Base-by-base conservation (phyloP, 1,140 invertebrate genomes). In the Hycleus cichorii region DNA sequence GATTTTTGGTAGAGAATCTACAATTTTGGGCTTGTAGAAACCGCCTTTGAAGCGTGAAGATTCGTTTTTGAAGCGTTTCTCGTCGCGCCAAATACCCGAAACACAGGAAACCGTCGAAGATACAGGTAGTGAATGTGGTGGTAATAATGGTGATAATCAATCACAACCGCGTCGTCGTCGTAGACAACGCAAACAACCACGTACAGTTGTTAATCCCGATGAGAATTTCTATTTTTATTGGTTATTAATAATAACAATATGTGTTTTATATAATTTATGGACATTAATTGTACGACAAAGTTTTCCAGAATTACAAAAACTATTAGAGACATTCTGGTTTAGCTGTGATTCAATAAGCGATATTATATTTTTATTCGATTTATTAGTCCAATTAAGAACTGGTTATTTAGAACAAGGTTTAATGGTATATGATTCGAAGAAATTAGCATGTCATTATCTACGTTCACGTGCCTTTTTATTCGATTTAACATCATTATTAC, bases 161-260 rank as follows among this genome's bases (percentile, higher is more conserved):
- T 78, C 78, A 40, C 79, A 78, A 26, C 74, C 82, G 32, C 77
- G 83, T 27, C 77, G 88, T 56, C 71, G 83, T 59, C 77, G 87
- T 11, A 80, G 86, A 54, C 80, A 82, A 57, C 75, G 78, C 7
- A 80, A 86, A 63, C 84, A 85, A 47, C 86, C 88, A n/a, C 77
- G 83, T 25, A 86, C 85, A n/a, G 93, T 97, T 18, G 87, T 97
- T 57, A 95, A 96, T 76, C 93, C 94, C 0, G 93, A 97, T 75
- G 91, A 93, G 63, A 95, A 93, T 72, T 91, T 94, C 72, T 94
- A 94, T 78, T 96, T 95, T 76, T 91, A 93, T 71, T 97, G 94
- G 95, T 79, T 97, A 57, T 87, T 92, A 79, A 70, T 95, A 24
- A 78, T 96, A 58, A 94, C 93, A 11, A 70, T 86, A 47, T 93